phyloP scores from a whole-genome alignment of 2,797 vertebrate genomes.

The Sebastolobus altivelis region DNA sequence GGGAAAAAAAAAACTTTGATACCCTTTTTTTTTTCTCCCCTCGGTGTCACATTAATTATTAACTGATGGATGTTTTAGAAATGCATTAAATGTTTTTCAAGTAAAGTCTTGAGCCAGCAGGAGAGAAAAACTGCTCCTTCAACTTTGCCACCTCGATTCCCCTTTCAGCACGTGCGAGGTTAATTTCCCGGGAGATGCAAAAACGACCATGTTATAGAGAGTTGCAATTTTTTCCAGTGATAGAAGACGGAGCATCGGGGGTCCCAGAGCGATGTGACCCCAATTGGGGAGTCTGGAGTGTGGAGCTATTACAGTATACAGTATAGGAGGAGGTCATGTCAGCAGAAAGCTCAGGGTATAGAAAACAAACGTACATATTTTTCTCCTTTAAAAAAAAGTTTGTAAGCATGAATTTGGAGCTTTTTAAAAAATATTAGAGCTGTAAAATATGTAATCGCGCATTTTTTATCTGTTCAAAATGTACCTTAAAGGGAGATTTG shows the following conservation, averaged over 20 bases:
- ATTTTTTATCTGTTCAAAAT: too few relatives aligned
- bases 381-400: too few relatives aligned
- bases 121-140: conserved; percentile 8
- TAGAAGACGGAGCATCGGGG: conserved; percentile 18
- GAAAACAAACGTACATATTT: not conserved
- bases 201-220: conserved; percentile 27
- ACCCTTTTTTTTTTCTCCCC: not conserved
- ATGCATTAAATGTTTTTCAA: conserved; percentile 39
- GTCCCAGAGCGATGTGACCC: conserved; percentile 18
- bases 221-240: conserved; percentile 30
- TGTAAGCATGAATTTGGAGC: too few relatives aligned
- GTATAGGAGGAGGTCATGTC: not conserved
- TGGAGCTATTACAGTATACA: not conserved
- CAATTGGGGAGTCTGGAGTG: conserved; percentile 1
- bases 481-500: too few relatives aligned
- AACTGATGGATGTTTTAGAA: conserved; percentile 32
- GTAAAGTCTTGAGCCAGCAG: not conserved
- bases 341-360: not conserved
- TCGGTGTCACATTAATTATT: conserved; percentile 44
- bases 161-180: conserved; percentile 8
- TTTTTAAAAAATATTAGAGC: too few relatives aligned
- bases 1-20: conserved; percentile 42
- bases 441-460: too few relatives aligned
- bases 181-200: conserved; percentile 61
- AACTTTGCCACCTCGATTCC: conserved; percentile 32